phyloP scores from a whole-genome alignment of 2,113 vertebrate species.

The Cisticola juncidis region DNA sequence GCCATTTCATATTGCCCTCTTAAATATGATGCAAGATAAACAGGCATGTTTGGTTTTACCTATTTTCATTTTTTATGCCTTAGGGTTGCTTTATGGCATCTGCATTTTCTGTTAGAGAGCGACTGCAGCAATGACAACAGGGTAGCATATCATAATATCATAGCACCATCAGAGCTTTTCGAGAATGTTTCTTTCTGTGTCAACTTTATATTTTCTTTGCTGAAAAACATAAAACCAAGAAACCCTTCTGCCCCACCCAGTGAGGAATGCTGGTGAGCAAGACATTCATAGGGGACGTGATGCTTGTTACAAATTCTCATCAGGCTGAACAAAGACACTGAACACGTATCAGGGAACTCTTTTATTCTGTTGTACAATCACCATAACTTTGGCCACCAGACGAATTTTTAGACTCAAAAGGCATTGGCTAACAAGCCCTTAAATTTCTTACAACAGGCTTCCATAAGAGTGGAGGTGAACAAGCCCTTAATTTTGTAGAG shows the following conservation, averaged over 20 bases:
- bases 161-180: not conserved
- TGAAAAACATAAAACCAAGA: not conserved
- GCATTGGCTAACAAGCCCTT: not conserved
- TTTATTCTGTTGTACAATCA: not conserved
- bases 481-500: not conserved
- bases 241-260: not conserved
- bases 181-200: not conserved
- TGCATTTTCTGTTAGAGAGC: not conserved
- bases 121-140: not conserved
- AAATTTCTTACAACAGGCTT: not conserved
- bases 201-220: not conserved
- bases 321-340: not conserved
- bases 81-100: not conserved
- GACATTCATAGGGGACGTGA: fast-evolving
- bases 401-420: not conserved
- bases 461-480: not conserved
- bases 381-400: not conserved
- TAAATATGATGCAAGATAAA: not conserved
- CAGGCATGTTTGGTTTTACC: not conserved
- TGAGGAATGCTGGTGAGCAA: fast-evolving
- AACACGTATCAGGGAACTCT: not conserved
- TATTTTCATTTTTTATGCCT: not conserved
- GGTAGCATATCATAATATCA: not conserved
- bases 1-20: not conserved
- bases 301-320: not conserved